A percentile compares a stretch with the other conserved stretches of the same genome.
Evolutionary conservation across 2,797 vertebrate species (phyloP).

Genomic region (Holocentrus rufus): DNA sequence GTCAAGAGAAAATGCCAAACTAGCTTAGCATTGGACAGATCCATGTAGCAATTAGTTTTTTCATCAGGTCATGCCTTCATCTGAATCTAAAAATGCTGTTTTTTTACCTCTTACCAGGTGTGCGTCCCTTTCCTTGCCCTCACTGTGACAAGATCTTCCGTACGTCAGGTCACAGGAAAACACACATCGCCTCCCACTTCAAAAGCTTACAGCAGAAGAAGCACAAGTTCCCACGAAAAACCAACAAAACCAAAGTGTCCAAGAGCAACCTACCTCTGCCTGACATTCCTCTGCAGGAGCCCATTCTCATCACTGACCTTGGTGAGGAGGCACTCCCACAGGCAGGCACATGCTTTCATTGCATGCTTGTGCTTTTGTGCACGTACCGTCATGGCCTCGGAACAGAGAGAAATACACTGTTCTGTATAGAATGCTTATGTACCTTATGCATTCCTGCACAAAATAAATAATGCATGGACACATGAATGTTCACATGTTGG

Average conservation of each 20-base stretch:
- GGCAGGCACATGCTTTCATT: background rate
- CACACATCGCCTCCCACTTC: slow-evolving; percentile 96
- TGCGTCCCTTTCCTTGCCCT: slow-evolving; percentile 95
- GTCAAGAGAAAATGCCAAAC: too few relatives aligned
- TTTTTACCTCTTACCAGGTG: slow-evolving; percentile 80
- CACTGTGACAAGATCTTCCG: slow-evolving; percentile 99
- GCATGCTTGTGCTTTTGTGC: too few relatives aligned
- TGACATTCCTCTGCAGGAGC: slow-evolving; percentile 95
- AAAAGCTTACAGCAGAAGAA: slow-evolving; percentile 93
- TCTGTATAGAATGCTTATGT: background rate
- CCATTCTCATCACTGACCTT: slow-evolving; percentile 97
- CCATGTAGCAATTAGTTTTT: too few relatives aligned
- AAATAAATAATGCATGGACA: background rate
- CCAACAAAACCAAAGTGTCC: slow-evolving; percentile 89
- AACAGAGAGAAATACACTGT: background rate
- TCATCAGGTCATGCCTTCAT: too few relatives aligned
- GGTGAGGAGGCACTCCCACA: slow-evolving; percentile 80
- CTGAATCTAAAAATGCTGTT: slow-evolving; percentile 5
- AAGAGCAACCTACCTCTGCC: slow-evolving; percentile 88
- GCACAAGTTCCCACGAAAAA: slow-evolving; percentile 91
- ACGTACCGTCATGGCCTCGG: background rate
- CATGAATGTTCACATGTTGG: slow-evolving; percentile 3
- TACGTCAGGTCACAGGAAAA: slow-evolving; percentile 97
- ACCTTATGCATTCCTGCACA: background rate
- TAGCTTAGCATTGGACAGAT: too few relatives aligned